Evolutionary conservation across 2,113 vertebrate species (phyloP), one percentile per base, ranked within the genome.

Genomic region (Acinonyx jubatus): DNA sequence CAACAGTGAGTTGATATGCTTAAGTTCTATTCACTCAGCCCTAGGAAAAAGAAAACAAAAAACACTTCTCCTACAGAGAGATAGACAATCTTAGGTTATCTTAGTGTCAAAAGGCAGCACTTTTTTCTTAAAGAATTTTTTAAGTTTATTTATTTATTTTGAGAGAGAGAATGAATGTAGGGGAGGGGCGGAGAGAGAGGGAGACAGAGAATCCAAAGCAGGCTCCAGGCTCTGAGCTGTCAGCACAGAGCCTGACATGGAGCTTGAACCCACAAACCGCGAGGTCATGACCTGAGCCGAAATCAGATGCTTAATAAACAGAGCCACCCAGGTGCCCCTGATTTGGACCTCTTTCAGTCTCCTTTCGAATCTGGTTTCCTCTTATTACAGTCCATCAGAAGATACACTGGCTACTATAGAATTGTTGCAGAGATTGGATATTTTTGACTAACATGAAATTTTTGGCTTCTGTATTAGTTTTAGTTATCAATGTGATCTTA

Each of bases 371-470:
- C 78, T 80, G 14, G 41, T 65, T 88, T 93, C 68, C 36, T 96
- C 85, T 81, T 48, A n/a, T 45, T 69, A 68, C 38, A 74, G 57
- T 6, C 21, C 21, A 63, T 36, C 38, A 52, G 76, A 74, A 93
- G 86, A 52, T 36, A 87, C 21, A 4, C 36, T 73, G 27, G 41
- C 41, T 63, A 81, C 18, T 48, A 48, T 69, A 95, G 52, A 33
- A 91, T 89, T 94, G 82, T 50, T 93, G 79, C 65, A 68, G 83
- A 81, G 93, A 95, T 88, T 91, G 50, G 61, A 95, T 71, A 55
- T 61, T n/a, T 88, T 88, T 91, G 38, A 36, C 41, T 69, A 27
- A 89, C 78, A 95, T 96, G 92, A 74, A 95, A 94, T 33, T 81
- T 89, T 68, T 57, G 80, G 76, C 36, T 96, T 85, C 81, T 68